Conservation (phyloP, 2,797 vertebrate species). For the Helarctos malayanus region DNA sequence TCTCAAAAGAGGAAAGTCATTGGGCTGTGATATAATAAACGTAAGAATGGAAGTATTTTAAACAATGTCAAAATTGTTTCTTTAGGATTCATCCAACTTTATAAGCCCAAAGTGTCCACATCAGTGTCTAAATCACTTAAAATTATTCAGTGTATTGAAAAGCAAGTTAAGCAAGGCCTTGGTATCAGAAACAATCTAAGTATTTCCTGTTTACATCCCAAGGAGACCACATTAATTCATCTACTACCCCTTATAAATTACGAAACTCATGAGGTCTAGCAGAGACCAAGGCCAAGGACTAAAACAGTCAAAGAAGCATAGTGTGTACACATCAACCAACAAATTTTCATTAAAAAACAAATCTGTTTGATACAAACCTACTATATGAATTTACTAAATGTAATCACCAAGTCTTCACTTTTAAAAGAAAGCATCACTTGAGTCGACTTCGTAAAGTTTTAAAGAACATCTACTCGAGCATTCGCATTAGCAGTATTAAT, state of each 20-base stretch:
- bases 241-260: constrained; percentile 24
- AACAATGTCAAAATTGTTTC: constrained; percentile 10
- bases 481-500: constrained; percentile 73
- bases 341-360: constrained; percentile 53
- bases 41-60: constrained; percentile 48
- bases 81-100: constrained; percentile 35
- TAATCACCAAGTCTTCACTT: constrained; percentile 60
- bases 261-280: constrained; percentile 13
- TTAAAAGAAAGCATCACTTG: constrained; percentile 61
- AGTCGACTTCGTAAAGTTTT: constrained; percentile 54
- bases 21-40: neutral
- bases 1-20: constrained; percentile 16
- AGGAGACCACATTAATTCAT: constrained; percentile 23
- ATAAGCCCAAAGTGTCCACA: constrained; percentile 18
- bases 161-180: constrained; percentile 31
- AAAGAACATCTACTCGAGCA: constrained; percentile 57
- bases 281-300: constrained; percentile 42
- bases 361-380: constrained; percentile 74
- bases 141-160: constrained; percentile 71
- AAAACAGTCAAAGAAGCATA: constrained; percentile 49
- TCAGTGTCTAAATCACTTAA: constrained; percentile 47
- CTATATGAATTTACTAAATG: constrained; percentile 60
- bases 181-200: neutral
- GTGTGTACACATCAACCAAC: constrained; percentile 45
- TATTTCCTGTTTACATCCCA: constrained; percentile 1